These are phyloP conservation scores for Lepisosteus osseus DNA, from an alignment of 2,113 vertebrate genomes.

Conservation along the genomic window DNA sequence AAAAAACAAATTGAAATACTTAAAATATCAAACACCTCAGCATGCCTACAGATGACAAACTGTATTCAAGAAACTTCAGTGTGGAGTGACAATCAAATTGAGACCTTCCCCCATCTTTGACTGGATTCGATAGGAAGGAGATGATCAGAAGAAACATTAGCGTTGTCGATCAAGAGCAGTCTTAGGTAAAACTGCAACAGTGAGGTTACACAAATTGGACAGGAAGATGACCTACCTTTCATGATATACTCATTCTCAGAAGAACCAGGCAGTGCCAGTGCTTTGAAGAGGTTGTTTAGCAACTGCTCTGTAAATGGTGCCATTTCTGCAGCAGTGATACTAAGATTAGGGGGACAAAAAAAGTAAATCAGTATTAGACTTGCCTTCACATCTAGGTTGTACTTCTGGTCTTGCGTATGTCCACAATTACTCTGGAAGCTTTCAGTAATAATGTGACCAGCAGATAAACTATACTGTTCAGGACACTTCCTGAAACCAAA, in stretches of 20 bases:
- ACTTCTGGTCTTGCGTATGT: too few relatives aligned
- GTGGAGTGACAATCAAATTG: neutral
- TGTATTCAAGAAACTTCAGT: too few relatives aligned
- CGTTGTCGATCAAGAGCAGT: too few relatives aligned
- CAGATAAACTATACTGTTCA: too few relatives aligned
- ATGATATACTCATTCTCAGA: conserved; percentile 98
- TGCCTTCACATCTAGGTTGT: too few relatives aligned
- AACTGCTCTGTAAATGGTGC: conserved; percentile 88
- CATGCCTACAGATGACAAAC: too few relatives aligned
- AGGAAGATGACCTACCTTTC: conserved; percentile 77
- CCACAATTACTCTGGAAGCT: too few relatives aligned
- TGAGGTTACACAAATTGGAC: too few relatives aligned
- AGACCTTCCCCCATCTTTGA: neutral
- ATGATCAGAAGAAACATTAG: neutral
- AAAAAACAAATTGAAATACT: neutral
- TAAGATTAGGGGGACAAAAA: conserved; percentile 37
- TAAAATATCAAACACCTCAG: too few relatives aligned
- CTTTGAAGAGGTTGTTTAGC: conserved; percentile 92
- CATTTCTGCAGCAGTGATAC: conserved; percentile 86
- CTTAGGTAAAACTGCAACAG: too few relatives aligned
- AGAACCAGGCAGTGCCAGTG: conserved; percentile 87
- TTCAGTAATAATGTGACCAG: too few relatives aligned
- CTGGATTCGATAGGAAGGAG: neutral
- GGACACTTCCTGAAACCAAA: neutral
- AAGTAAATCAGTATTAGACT: too few relatives aligned